A percentile compares a stretch with the other conserved stretches of the same genome.
Evolutionary conservation across 1,140 invertebrate genomes (phyloP).

Genomic region (Lasaia peninsularis): DNA sequence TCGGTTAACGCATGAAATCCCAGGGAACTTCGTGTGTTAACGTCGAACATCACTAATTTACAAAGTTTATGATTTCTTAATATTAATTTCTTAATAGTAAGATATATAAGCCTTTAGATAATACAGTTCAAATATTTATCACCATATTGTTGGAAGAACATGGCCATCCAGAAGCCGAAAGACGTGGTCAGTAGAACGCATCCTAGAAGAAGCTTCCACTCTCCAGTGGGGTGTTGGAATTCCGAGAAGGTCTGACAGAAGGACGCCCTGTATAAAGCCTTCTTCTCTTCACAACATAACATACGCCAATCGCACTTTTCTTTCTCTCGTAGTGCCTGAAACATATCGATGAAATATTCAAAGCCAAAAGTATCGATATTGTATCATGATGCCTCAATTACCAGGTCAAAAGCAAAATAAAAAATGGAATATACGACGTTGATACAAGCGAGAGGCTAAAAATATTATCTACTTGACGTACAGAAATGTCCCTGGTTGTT

Average conservation of each 20-base stretch:
- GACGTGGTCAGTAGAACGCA: slow-evolving; percentile 71
- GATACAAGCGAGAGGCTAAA: too few relatives aligned
- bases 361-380: too few relatives aligned
- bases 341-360: too few relatives aligned
- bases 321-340: slow-evolving; percentile 88
- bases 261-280: slow-evolving; percentile 92
- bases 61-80: too few relatives aligned
- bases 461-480: slow-evolving; percentile 47
- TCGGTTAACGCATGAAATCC: too few relatives aligned
- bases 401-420: too few relatives aligned
- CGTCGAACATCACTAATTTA: too few relatives aligned
- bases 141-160: slow-evolving; percentile 85
- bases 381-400: too few relatives aligned
- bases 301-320: slow-evolving; percentile 97
- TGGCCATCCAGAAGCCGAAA: slow-evolving; percentile 82
- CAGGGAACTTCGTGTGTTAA: too few relatives aligned
- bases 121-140: slow-evolving; percentile 8
- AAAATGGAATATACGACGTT: too few relatives aligned
- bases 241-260: slow-evolving; percentile 96
- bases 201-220: slow-evolving; percentile 90
- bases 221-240: slow-evolving; percentile 90
- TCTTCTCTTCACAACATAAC: slow-evolving; percentile 93
- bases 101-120: too few relatives aligned
- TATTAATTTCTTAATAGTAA: too few relatives aligned
- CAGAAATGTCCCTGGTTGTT: slow-evolving; percentile 78